A percentile compares a stretch with the other conserved stretches of the same genome.
phyloP scores from a whole-genome alignment of 2,113 vertebrate species.

The Bujurquina vittata region DNA sequence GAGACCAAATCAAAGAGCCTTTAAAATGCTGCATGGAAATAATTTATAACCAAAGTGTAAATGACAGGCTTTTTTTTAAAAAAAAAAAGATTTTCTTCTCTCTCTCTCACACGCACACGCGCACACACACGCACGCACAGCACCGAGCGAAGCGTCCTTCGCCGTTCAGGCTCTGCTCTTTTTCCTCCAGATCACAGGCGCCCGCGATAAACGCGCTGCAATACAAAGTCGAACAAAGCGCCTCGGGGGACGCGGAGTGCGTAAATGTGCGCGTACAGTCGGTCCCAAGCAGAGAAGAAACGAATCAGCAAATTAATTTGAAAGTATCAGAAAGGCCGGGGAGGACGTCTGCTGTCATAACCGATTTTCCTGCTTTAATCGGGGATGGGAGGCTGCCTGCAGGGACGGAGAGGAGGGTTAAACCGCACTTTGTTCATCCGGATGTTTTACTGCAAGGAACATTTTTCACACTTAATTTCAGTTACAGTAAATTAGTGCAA shows the following conservation, averaged over 20 bases:
- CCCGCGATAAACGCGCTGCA: constrained; percentile 23
- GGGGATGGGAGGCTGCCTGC: constrained; percentile 58
- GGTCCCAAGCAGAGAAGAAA: constrained; percentile 69
- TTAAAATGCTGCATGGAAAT: not conserved
- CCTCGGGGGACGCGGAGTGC: constrained; percentile 59
- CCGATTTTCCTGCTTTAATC: constrained; percentile 71
- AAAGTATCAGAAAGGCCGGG: constrained; percentile 69
- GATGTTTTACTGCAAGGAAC: not conserved
- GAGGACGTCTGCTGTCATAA: constrained; percentile 79
- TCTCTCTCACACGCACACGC: not conserved
- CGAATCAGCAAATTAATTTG: constrained; percentile 71
- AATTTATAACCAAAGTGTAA: not conserved
- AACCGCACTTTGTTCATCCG: not conserved
- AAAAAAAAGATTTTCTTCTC: not conserved
- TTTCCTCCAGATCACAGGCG: not conserved
- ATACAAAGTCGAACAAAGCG: constrained; percentile 67
- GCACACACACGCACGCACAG: not conserved
- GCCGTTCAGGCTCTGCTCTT: constrained; percentile 20
- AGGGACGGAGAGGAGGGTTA: constrained; percentile 39
- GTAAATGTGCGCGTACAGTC: constrained; percentile 55
- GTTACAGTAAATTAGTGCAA: not conserved
- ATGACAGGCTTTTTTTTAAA: not conserved
- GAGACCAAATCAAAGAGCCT: not conserved
- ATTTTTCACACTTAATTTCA: not conserved
- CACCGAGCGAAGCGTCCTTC: constrained; percentile 20